Conservation (phyloP, 1,140 invertebrate species). For the Plectrocnemia conspersa region DNA sequence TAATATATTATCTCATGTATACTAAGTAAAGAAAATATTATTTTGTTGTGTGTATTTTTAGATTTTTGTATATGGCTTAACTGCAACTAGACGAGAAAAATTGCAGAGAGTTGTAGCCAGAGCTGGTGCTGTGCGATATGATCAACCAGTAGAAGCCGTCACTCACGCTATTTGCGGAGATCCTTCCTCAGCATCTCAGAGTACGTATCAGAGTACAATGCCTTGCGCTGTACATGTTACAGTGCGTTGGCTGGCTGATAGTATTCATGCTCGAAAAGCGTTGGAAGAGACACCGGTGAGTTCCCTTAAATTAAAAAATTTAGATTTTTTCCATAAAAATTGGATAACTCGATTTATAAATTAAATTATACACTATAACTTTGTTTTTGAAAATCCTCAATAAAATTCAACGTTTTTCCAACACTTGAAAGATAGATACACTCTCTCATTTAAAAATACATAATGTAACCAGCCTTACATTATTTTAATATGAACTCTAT, state of each 20-base stretch:
- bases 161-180: constrained; percentile 77
- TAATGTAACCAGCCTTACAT: too few relatives aligned
- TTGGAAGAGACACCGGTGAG: constrained; percentile 54
- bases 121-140: constrained; percentile 75
- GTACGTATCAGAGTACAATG: constrained; percentile 16
- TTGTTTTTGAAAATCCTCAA: too few relatives aligned
- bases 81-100: constrained; percentile 62
- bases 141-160: constrained; percentile 66
- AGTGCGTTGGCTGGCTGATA: constrained; percentile 69
- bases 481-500: too few relatives aligned
- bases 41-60: constrained; percentile 35
- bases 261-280: constrained; percentile 58
- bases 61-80: constrained; percentile 66
- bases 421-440: too few relatives aligned
- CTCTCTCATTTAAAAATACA: too few relatives aligned
- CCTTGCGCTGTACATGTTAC: constrained; percentile 62
- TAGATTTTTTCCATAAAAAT: too few relatives aligned
- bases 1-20: constrained; percentile 1
- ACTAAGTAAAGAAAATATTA: constrained; percentile 4
- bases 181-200: constrained; percentile 35
- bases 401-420: too few relatives aligned
- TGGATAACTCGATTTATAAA: too few relatives aligned
- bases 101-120: constrained; percentile 71
- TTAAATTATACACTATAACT: too few relatives aligned
- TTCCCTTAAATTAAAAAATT: too few relatives aligned